A percentile compares a stretch with the other conserved stretches of the same genome.
Evolutionary conservation across 2,888 invertebrate species (phyloP).

Genomic region (Plusia festucae): DNA sequence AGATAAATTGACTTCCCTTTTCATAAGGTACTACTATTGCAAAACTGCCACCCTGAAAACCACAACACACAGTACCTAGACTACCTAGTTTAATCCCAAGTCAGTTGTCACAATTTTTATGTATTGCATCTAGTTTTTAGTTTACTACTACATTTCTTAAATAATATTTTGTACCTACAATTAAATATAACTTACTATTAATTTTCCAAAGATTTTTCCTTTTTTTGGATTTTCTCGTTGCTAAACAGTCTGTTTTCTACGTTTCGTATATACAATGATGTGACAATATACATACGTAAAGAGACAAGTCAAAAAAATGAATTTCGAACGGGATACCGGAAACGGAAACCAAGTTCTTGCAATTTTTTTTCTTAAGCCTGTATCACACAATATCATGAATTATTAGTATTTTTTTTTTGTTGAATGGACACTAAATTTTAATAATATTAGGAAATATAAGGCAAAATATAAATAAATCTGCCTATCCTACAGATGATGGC

Average conservation of each 20-base stretch:
- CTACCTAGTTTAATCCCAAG: too few species aligned
- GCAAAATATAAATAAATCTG: neutral
- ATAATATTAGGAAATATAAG: neutral
- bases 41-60: too few species aligned
- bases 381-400: neutral
- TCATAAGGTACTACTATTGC: neutral
- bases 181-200: neutral
- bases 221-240: constrained; percentile 24
- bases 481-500: too few species aligned
- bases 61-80: too few species aligned
- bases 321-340: neutral
- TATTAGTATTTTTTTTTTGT: neutral
- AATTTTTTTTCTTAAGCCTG: neutral
- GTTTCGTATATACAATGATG: constrained; percentile 21
- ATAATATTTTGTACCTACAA: too few species aligned
- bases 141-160: too few species aligned
- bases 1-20: neutral
- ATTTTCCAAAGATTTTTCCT: constrained; percentile 33
- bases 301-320: neutral
- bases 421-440: too few species aligned
- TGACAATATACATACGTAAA: neutral
- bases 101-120: too few species aligned
- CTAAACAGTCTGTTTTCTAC: constrained; percentile 16
- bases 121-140: too few species aligned
- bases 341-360: neutral